Conservation (phyloP, 1,140 invertebrate species). For the Caerostris darwini region DNA sequence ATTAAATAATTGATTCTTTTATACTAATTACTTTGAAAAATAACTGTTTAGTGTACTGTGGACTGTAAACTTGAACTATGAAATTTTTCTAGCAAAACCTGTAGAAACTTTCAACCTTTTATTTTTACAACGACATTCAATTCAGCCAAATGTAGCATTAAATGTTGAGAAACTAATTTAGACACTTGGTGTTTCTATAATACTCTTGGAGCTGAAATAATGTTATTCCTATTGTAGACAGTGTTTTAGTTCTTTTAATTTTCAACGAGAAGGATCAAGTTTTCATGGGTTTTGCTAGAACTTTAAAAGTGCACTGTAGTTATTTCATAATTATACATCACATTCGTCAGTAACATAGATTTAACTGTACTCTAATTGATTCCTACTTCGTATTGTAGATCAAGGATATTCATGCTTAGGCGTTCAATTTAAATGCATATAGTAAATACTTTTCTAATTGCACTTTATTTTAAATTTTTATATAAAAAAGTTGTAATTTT, state of each 20-base stretch:
- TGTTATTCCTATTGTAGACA: not conserved
- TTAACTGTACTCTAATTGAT: slow-evolving; percentile 18
- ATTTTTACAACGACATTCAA: not conserved
- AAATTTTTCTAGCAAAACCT: not conserved
- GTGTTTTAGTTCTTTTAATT: not conserved
- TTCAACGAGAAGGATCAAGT: not conserved
- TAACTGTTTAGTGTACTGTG: not conserved
- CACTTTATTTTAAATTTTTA: slow-evolving; percentile 34
- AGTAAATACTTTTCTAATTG: slow-evolving; percentile 37
- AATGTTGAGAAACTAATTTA: not conserved
- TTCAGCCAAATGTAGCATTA: not conserved
- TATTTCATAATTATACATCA: not conserved
- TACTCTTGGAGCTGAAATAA: too few species aligned
- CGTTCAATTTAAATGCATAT: not conserved
- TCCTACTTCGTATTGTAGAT: slow-evolving; percentile 19
- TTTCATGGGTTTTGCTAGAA: not conserved
- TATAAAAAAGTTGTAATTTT: slow-evolving; percentile 24
- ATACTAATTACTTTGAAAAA: not conserved
- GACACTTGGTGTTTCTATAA: not conserved
- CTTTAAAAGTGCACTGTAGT: not conserved
- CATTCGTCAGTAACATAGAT: slow-evolving; percentile 36
- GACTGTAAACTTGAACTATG: not conserved
- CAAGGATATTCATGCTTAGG: slow-evolving; percentile 3
- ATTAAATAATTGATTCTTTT: not conserved
- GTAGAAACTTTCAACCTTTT: not conserved